Percentiles rank a stretch among this genome's conserved stretches.
Evolutionary conservation across 2,888 invertebrate genomes (phyloP).

Genomic region (Cepaea hortensis): DNA sequence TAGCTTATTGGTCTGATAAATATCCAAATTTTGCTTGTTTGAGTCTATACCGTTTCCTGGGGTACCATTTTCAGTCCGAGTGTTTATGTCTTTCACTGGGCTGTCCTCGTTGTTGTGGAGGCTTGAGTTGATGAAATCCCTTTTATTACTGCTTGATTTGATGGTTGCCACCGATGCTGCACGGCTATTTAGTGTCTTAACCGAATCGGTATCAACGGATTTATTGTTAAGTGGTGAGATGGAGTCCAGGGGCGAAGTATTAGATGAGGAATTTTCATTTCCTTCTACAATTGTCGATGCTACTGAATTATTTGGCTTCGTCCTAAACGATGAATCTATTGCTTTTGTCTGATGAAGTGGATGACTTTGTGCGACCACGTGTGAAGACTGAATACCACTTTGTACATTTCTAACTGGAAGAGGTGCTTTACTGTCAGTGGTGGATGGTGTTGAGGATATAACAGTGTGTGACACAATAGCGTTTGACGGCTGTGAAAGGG

Average conservation of each 20-base stretch:
- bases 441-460: background rate
- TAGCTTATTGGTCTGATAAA: background rate
- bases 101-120: constrained; percentile 24
- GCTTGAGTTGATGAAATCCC: background rate
- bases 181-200: constrained; percentile 16
- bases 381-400: no score
- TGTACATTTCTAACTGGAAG: no score
- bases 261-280: background rate
- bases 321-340: background rate
- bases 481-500: background rate
- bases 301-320: background rate
- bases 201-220: constrained; percentile 19
- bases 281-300: background rate
- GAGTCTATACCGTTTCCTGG: background rate
- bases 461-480: background rate
- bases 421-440: background rate
- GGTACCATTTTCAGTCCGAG: constrained; percentile 30
- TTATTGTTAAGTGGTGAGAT: background rate
- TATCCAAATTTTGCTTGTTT: constrained; percentile 15
- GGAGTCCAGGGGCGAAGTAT: background rate
- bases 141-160: background rate
- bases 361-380: no score
- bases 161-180: constrained; percentile 20
- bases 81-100: background rate
- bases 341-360: background rate